Conservation (phyloP, 1,140 invertebrate genomes). For the Cheumatopsyche charites region DNA sequence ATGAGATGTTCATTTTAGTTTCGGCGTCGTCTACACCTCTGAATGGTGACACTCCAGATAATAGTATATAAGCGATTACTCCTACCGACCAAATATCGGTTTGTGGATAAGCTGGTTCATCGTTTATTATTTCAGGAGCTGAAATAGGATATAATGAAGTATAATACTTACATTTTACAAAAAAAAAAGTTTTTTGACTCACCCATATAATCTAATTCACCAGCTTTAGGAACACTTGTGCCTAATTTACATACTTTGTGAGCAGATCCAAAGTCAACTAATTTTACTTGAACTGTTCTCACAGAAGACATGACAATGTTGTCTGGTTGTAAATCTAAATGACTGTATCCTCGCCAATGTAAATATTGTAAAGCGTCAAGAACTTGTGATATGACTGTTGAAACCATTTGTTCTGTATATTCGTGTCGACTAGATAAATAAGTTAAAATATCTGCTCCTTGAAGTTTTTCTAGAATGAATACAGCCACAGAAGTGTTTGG, state of each 20-base stretch:
- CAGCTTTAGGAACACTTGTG: conserved; percentile 70
- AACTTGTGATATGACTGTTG: conserved; percentile 81
- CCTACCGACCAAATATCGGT: conserved; percentile 97
- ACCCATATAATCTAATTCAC: conserved; percentile 76
- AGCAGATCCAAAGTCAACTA: conserved; percentile 90
- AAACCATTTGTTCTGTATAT: conserved; percentile 90
- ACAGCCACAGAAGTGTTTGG: conserved; percentile 69
- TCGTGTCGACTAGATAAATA: conserved; percentile 85
- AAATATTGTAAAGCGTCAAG: conserved; percentile 89
- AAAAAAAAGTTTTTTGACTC: no score
- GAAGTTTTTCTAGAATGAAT: conserved; percentile 85
- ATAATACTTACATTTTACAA: conserved; percentile 25
- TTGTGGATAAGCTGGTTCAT: conserved; percentile 83
- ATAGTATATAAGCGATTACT: conserved; percentile 89
- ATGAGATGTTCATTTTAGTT: conserved; percentile 89
- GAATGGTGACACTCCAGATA: conserved; percentile 95
- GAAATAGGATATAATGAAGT: conserved; percentile 52
- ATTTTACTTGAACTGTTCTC: conserved; percentile 84
- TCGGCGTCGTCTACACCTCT: conserved; percentile 80
- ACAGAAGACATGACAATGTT: conserved; percentile 95
- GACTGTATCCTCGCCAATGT: conserved; percentile 90
- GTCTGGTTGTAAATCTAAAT: conserved; percentile 94
- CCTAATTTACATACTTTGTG: conserved; percentile 81
- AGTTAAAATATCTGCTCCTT: conserved; percentile 89
- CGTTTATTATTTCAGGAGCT: conserved; percentile 92